Evolutionary conservation across 1,140 invertebrate genomes (phyloP), one percentile per base, ranked within the genome.

Genomic region (Sitodiplosis mosellana): DNA sequence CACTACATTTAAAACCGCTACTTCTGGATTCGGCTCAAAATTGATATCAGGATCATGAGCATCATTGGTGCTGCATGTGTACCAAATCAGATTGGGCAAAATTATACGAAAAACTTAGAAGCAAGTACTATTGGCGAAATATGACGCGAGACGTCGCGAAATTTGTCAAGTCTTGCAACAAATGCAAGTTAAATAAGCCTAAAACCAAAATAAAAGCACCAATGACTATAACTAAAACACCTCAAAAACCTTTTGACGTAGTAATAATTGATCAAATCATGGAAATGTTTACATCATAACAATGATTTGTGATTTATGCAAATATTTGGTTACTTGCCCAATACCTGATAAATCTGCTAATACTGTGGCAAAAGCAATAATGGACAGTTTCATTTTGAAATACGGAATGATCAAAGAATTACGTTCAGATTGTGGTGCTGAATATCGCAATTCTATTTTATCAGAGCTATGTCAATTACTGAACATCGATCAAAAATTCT

Each of bases 361-460:
- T 20, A 40, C 42, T 5, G 40, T 52, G 4, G 51, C 48, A 6
- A 52, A 46, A 51, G 48, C 48, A 11, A 52, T 52, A 20, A 33
- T 52, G 33, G 43, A 45, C 41, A 19, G 34, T 43, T 43, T 49
- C 15, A 49, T 49, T 21, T 45, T 49, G 20, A 45, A 33, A 27
- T 49, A 49, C 17, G 48, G 48, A 6, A 33, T 17, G 42, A 49
- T 49, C 14, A 49, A 49, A 11, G 19, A 18, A 11, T 12, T 49
- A 17, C 33, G 33, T 33, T 43, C 48, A 10, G 48, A 49, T 49
- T 44, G 19, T 22, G 48, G 40, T 33, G 44, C 33, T 12, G 21
- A 49, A 34, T 44, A 40, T 40, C 14, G 14, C 14, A 40, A 40
- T 14, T 3, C 37, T 5, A 40, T 40, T 5, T 14, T 40, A 18